Conservation (phyloP, 2,888 invertebrate genomes). For the Melanchra persicariae region DNA sequence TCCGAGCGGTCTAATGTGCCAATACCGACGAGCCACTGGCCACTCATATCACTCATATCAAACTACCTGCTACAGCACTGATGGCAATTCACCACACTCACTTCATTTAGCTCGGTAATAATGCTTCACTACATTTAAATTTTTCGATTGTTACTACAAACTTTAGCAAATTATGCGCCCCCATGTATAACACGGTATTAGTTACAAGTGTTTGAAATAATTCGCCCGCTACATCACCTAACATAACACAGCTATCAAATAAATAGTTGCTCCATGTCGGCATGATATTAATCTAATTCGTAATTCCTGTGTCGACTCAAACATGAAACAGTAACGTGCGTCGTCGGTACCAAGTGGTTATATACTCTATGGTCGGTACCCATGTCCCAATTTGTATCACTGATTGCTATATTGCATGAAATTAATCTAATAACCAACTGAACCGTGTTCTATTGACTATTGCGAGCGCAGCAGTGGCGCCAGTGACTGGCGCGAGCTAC, state of each 20-base stretch:
- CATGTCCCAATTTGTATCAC: slow-evolving; percentile 21
- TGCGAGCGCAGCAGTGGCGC: slow-evolving; percentile 8
- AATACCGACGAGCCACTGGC: not conserved
- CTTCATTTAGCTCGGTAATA: not conserved
- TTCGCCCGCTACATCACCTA: not conserved
- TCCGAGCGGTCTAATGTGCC: not conserved
- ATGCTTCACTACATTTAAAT: not conserved
- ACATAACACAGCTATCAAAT: not conserved
- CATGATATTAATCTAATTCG: slow-evolving; percentile 18
- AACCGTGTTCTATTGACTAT: slow-evolving; percentile 34
- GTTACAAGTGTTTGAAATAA: not conserved
- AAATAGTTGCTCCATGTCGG: not conserved
- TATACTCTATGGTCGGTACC: too few relatives aligned
- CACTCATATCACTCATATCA: not conserved
- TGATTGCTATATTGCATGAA: slow-evolving; percentile 30
- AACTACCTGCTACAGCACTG: not conserved
- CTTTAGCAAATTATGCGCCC: not conserved
- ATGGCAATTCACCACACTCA: not conserved
- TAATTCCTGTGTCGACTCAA: slow-evolving; percentile 2
- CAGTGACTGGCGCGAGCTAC: slow-evolving; percentile 13
- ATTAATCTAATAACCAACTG: slow-evolving; percentile 42
- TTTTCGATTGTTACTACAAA: not conserved
- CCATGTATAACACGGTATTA: not conserved
- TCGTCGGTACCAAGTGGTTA: too few relatives aligned
- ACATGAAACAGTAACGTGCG: slow-evolving; percentile 5